These are phyloP conservation scores for Macaria liturata DNA, from an alignment of 2,888 invertebrate genomes.

Conservation along the genomic window DNA sequence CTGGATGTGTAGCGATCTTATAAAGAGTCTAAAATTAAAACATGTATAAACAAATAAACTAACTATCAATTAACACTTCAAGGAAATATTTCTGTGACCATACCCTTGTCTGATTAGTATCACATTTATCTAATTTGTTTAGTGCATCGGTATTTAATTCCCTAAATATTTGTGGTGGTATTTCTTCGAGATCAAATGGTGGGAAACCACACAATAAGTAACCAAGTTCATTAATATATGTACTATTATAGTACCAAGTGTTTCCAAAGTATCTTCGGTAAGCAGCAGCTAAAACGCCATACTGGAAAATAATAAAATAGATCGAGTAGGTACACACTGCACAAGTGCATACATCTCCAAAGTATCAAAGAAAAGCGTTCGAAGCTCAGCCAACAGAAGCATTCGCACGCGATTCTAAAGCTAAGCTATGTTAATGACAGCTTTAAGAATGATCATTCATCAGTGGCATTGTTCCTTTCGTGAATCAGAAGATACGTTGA, in stretches of 20 bases:
- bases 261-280: conserved; percentile 68
- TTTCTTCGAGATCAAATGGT: conserved; percentile 54
- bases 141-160: conserved; percentile 58
- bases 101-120: conserved; percentile 61
- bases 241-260: conserved; percentile 59
- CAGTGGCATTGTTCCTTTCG: too few species aligned
- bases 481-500: too few species aligned
- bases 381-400: too few species aligned
- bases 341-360: too few species aligned
- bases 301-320: conserved; percentile 42
- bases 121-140: conserved; percentile 58
- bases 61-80: background rate
- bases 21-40: conserved; percentile 62
- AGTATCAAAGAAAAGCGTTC: too few species aligned
- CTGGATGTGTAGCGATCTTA: conserved; percentile 58
- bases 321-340: too few species aligned
- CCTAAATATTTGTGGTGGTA: conserved; percentile 58
- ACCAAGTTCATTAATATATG: conserved; percentile 65
- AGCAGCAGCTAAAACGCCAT: conserved; percentile 65
- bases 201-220: conserved; percentile 73
- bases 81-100: background rate
- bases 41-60: background rate
- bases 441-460: too few species aligned
- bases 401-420: too few species aligned
- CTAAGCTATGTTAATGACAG: too few species aligned